phyloP scores from a whole-genome alignment of 92 coral and sea anemone genomes.

The Nematostella vectensis region DNA sequence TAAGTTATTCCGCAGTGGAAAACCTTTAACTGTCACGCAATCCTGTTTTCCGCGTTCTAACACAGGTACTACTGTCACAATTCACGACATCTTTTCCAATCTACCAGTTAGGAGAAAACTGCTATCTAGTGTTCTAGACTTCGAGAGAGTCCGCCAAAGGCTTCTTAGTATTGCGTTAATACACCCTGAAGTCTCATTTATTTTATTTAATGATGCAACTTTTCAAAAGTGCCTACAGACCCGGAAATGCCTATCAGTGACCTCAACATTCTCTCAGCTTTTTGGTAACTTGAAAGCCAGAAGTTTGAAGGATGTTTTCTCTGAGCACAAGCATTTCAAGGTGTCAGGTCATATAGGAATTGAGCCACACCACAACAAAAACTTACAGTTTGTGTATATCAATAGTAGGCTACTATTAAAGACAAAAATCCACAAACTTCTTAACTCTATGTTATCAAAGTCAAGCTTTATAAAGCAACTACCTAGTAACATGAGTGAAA shows the following conservation, averaged over 20 bases:
- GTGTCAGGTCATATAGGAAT: conserved; percentile 62
- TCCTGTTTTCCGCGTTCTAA: conserved; percentile 58
- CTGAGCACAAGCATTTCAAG: conserved; percentile 32
- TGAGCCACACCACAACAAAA: conserved; percentile 59
- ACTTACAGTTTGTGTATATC: conserved; percentile 74
- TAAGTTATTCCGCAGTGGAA: conserved; percentile 63
- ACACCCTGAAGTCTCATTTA: conserved; percentile 70
- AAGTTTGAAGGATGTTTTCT: conserved; percentile 42
- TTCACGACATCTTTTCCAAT: conserved; percentile 56
- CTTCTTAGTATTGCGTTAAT: conserved; percentile 73
- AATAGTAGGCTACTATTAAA: conserved; percentile 77
- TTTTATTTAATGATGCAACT: conserved; percentile 62
- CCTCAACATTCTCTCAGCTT: conserved; percentile 76
- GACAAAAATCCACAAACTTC: conserved; percentile 80
- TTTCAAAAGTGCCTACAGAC: conserved; percentile 72
- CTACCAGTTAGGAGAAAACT: conserved; percentile 89
- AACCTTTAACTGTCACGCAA: conserved; percentile 58
- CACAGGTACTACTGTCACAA: conserved; percentile 75
- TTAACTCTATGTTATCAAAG: conserved; percentile 47
- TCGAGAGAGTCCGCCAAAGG: conserved; percentile 78
- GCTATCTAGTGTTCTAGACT: conserved; percentile 54
- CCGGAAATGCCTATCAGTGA: conserved; percentile 51
- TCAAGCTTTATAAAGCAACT: conserved; percentile 34
- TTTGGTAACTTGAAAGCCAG: conserved; percentile 80
- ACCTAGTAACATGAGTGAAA: neutral